Percentiles rank a stretch among this genome's conserved stretches.
Conservation (phyloP, 2,888 invertebrate species). For the Hedya salicella region DNA sequence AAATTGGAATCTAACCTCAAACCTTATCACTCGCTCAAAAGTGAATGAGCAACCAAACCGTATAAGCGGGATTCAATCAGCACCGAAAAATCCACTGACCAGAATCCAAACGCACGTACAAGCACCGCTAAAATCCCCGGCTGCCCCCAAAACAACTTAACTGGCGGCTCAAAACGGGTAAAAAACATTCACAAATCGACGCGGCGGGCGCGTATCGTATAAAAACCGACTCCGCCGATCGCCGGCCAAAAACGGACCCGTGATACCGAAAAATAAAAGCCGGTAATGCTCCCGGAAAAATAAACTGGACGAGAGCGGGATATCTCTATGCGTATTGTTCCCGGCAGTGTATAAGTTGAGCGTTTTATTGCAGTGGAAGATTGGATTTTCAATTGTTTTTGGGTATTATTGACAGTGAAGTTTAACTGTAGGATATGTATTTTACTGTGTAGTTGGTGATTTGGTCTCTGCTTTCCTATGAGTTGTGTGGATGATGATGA, state of each 20-base stretch:
- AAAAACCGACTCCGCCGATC: constrained; percentile 80
- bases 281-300: constrained; percentile 77
- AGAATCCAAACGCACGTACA: constrained; percentile 77
- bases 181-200: constrained; percentile 81
- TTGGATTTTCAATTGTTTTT: constrained; percentile 28
- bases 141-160: constrained; percentile 80
- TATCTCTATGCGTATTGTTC: constrained; percentile 36
- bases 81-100: constrained; percentile 66
- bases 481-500: too few species aligned
- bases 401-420: constrained; percentile 10
- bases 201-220: constrained; percentile 72
- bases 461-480: too few species aligned
- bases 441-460: not conserved
- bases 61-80: constrained; percentile 82
- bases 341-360: constrained; percentile 45
- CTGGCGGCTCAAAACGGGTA: constrained; percentile 68
- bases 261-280: constrained; percentile 84
- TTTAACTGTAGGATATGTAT: not conserved
- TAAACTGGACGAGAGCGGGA: constrained; percentile 64
- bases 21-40: constrained; percentile 68
- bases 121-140: constrained; percentile 77
- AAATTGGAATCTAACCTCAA: constrained; percentile 59
- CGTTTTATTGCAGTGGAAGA: constrained; percentile 50
- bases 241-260: constrained; percentile 82
- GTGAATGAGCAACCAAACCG: constrained; percentile 75